Conservation (phyloP, 2,888 invertebrate species). For the Chironomus tentans region DNA sequence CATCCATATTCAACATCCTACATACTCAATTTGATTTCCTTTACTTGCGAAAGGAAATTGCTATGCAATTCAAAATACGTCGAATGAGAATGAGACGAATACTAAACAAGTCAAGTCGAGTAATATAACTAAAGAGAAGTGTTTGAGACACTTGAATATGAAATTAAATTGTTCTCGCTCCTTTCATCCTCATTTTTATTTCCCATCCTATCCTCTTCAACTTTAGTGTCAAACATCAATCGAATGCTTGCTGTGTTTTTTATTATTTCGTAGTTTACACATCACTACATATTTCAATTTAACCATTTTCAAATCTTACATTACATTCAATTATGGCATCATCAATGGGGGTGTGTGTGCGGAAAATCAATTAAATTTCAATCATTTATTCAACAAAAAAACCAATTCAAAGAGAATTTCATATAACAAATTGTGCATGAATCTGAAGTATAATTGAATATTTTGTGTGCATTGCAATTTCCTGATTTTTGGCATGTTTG, state of each 20-base stretch:
- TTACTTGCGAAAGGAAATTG: too few species aligned
- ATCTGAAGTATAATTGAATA: too few species aligned
- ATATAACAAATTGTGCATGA: neutral
- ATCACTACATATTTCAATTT: neutral
- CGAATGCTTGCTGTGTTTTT: neutral
- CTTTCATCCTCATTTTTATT: neutral
- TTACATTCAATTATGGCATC: neutral
- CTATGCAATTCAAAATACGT: too few species aligned
- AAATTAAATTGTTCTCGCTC: neutral
- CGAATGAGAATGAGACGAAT: too few species aligned
- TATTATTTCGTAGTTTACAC: neutral
- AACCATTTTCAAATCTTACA: neutral
- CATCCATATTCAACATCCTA: too few species aligned
- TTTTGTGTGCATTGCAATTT: too few species aligned
- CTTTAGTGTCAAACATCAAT: neutral
- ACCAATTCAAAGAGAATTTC: neutral
- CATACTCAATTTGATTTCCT: too few species aligned
- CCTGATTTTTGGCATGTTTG: too few species aligned
- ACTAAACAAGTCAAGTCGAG: too few species aligned
- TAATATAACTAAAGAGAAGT: too few species aligned
- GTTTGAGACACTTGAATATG: too few species aligned
- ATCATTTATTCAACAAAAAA: neutral
- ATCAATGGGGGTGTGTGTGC: conserved; percentile 11
- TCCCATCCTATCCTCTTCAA: neutral
- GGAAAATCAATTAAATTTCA: conserved; percentile 27